Evolutionary conservation across 2,888 invertebrate species (phyloP).

Genomic region (Phaedon cochleariae): DNA sequence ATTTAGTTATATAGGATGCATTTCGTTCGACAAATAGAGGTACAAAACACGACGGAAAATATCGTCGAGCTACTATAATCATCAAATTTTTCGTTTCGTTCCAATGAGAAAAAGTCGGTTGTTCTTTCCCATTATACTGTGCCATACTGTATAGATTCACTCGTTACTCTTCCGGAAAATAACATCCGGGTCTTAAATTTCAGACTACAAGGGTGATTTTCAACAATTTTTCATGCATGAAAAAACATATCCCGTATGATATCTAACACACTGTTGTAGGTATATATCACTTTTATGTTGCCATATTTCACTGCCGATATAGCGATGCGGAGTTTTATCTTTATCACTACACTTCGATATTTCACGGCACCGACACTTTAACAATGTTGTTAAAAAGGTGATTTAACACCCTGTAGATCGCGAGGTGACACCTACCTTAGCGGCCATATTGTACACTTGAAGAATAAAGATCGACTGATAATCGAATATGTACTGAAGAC

Average conservation of each 20-base stretch:
- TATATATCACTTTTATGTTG: constrained; percentile 31
- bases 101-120: too few species aligned
- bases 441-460: constrained; percentile 42
- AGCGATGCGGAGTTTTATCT: constrained; percentile 25
- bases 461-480: constrained; percentile 49
- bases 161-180: neutral
- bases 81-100: too few species aligned
- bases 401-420: constrained; percentile 25
- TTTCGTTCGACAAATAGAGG: too few species aligned
- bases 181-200: neutral
- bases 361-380: constrained; percentile 22
- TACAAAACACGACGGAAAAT: too few species aligned
- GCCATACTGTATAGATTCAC: too few species aligned
- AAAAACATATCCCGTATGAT: constrained; percentile 3
- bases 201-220: neutral
- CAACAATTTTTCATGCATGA: neutral
- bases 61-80: too few species aligned
- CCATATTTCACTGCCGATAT: constrained; percentile 22
- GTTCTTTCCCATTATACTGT: too few species aligned
- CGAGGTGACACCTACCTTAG: constrained; percentile 42
- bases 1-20: too few species aligned
- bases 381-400: constrained; percentile 23
- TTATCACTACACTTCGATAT: constrained; percentile 19
- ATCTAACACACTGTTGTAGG: constrained; percentile 18
- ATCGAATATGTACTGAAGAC: constrained; percentile 34